Evolutionary conservation across 2,113 vertebrate genomes (phyloP).

Genomic region (Brienomyrus brachyistius): DNA sequence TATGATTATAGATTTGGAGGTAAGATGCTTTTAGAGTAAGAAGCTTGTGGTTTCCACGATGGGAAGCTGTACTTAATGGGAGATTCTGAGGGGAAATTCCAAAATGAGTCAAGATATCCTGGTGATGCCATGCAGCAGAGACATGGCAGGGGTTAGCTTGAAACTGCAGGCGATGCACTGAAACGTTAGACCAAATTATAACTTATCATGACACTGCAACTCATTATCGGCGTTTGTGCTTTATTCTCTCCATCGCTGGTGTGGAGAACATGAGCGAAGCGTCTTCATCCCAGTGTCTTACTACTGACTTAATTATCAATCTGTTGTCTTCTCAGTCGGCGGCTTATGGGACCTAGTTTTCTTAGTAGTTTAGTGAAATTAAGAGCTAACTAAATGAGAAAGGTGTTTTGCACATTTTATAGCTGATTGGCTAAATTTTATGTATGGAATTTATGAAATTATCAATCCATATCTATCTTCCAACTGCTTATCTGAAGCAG

Average conservation of each 20-base stretch:
- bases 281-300: not conserved
- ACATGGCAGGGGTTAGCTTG: not conserved
- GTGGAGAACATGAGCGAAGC: not conserved
- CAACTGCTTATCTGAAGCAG: not conserved
- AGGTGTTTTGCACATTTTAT: not conserved
- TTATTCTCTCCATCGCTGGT: not conserved
- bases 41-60: slow-evolving; percentile 37
- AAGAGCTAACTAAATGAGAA: not conserved
- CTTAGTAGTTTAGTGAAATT: not conserved
- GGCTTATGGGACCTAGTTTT: not conserved
- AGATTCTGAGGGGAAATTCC: slow-evolving; percentile 34
- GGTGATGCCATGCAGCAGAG: not conserved
- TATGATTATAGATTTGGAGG: slow-evolving; percentile 42
- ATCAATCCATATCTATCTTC: not conserved
- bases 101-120: slow-evolving; percentile 6
- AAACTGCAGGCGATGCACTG: not conserved
- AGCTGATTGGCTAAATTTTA: not conserved
- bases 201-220: not conserved
- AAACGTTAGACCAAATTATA: not conserved
- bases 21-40: slow-evolving; percentile 42
- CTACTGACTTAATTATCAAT: not conserved
- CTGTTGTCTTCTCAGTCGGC: not conserved
- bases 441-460: not conserved
- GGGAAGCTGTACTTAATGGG: slow-evolving; percentile 1
- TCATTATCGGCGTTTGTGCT: not conserved